phyloP scores from a whole-genome alignment of 2,888 invertebrate genomes.

The Melinaea menophilus region DNA sequence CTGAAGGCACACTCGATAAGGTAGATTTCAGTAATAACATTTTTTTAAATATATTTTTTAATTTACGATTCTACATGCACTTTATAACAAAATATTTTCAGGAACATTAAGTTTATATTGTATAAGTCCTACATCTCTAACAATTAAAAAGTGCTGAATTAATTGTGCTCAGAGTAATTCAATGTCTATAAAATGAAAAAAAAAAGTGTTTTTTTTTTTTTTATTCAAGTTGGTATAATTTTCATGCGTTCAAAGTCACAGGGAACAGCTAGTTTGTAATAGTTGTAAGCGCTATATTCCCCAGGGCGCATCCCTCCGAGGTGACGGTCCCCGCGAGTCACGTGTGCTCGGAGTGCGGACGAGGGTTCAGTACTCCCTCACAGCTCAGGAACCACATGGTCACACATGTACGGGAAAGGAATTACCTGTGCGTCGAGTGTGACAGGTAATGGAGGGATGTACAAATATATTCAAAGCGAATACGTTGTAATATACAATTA shows the following conservation, averaged over 20 bases:
- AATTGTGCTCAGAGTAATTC: too few species aligned
- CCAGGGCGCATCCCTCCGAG: slow-evolving; percentile 48
- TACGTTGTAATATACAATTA: too few species aligned
- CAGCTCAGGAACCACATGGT: slow-evolving; percentile 48
- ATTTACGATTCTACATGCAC: too few species aligned
- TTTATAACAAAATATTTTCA: too few species aligned
- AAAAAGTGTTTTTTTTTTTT: too few species aligned
- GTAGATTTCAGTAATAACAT: slow-evolving; percentile 40
- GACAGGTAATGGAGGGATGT: slow-evolving; percentile 44
- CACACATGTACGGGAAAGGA: slow-evolving; percentile 45
- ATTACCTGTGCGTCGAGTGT: slow-evolving; percentile 66
- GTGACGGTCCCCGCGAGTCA: slow-evolving; percentile 37
- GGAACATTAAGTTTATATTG: too few species aligned
- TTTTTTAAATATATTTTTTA: background rate
- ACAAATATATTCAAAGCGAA: too few species aligned
- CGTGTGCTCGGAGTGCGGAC: slow-evolving; percentile 52
- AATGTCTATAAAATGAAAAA: too few species aligned
- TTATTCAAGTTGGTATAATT: slow-evolving; percentile 5
- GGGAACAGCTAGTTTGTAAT: background rate
- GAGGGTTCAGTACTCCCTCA: slow-evolving; percentile 51
- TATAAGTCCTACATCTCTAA: too few species aligned
- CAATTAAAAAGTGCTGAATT: too few species aligned
- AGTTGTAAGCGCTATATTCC: background rate
- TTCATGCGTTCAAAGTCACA: background rate
- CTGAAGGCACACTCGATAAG: slow-evolving; percentile 50